These are phyloP conservation scores for Lagodon rhomboides DNA, from an alignment of 2,797 vertebrate species.

Conservation along the genomic window DNA sequence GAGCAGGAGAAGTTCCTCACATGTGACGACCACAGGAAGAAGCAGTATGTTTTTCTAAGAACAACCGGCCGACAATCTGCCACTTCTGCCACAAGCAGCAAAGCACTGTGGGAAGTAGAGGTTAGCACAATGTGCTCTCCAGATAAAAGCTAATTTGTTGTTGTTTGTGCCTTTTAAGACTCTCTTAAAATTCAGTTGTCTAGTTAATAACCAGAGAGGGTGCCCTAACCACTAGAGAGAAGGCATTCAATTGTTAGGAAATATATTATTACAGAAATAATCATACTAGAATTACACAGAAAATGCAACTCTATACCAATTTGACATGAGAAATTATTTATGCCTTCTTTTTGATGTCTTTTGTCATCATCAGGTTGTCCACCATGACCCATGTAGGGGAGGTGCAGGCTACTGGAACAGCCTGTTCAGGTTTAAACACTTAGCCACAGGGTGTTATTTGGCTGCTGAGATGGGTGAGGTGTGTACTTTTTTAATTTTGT, in stretches of 20 bases:
- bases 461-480: conserved; percentile 94
- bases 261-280: neutral
- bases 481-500: conserved; percentile 38
- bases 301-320: no score
- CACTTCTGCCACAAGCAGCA: conserved; percentile 98
- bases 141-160: neutral
- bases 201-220: neutral
- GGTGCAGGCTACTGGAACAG: conserved; percentile 99
- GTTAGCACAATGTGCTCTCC: conserved; percentile 75
- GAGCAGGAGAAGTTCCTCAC: conserved; percentile 99
- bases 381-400: conserved; percentile 96
- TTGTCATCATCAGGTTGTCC: conserved; percentile 90
- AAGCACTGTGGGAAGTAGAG: conserved; percentile 99
- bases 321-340: neutral
- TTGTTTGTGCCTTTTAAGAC: neutral
- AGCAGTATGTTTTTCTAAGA: conserved; percentile 96
- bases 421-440: conserved; percentile 98
- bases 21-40: conserved; percentile 96
- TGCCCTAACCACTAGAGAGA: neutral
- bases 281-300: neutral
- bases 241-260: neutral
- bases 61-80: conserved; percentile 97
- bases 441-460: conserved; percentile 97
- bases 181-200: neutral
- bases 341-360: neutral